Conservation (phyloP, 2,888 invertebrate species). For the Buathra laborator region DNA sequence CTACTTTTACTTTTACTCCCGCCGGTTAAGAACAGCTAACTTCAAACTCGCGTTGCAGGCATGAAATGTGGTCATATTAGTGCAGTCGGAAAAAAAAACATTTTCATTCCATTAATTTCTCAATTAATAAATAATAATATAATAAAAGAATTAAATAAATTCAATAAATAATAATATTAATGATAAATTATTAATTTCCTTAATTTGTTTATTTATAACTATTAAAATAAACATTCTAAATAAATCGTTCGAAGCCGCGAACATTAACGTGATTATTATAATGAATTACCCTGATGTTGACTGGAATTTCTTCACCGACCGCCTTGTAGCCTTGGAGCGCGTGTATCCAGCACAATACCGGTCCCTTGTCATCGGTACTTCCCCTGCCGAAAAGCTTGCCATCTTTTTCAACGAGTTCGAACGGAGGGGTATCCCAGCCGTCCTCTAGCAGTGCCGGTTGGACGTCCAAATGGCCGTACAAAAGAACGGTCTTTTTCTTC, state of each 20-base stretch:
- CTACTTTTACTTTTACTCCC: too few relatives aligned
- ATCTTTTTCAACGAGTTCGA: slow-evolving; percentile 94
- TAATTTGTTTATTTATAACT: too few relatives aligned
- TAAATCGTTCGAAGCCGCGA: neutral
- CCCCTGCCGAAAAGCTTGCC: slow-evolving; percentile 97
- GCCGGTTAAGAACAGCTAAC: too few relatives aligned
- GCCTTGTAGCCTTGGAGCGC: slow-evolving; percentile 95
- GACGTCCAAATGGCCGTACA: slow-evolving; percentile 99
- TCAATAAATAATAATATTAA: too few relatives aligned
- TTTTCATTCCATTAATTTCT: too few relatives aligned
- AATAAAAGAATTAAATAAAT: too few relatives aligned
- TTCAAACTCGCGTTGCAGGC: too few relatives aligned
- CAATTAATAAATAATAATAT: too few relatives aligned
- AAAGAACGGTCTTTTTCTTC: slow-evolving; percentile 95
- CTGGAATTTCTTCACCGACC: slow-evolving; percentile 89
- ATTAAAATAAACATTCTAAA: too few relatives aligned
- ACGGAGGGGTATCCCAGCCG: slow-evolving; percentile 98
- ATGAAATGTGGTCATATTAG: too few relatives aligned
- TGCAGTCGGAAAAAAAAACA: too few relatives aligned
- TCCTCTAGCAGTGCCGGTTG: slow-evolving; percentile 97
- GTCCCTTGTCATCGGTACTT: slow-evolving; percentile 97
- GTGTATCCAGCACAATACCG: slow-evolving; percentile 98
- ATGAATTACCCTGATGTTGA: slow-evolving; percentile 88
- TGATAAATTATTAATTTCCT: too few relatives aligned
- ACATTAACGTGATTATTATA: slow-evolving; percentile 35